These are phyloP conservation scores for Muraenolepis orangiensis DNA, from an alignment of 2,797 vertebrate species.

Conservation along the genomic window DNA sequence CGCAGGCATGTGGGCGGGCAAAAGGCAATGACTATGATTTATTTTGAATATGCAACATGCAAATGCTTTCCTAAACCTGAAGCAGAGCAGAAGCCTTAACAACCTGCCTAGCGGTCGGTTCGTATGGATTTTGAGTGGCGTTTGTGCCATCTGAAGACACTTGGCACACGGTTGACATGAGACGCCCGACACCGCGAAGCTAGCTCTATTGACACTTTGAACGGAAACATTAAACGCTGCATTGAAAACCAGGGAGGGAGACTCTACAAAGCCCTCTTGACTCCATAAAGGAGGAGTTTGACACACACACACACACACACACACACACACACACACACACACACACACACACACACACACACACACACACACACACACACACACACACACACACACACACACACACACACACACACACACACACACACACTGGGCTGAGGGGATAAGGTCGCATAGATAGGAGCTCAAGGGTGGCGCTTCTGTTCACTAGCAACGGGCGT, in stretches of 20 bases:
- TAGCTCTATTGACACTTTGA: not conserved
- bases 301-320: too few relatives aligned
- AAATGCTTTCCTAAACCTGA: slow-evolving; percentile 20
- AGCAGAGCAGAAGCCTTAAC: not conserved
- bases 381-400: not conserved
- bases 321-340: too few relatives aligned
- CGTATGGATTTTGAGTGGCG: slow-evolving; percentile 36
- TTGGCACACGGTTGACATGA: slow-evolving; percentile 35
- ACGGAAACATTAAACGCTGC: not conserved
- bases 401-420: not conserved
- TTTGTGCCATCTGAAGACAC: slow-evolving; percentile 28
- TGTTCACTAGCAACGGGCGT: slow-evolving; percentile 30
- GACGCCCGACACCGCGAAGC: not conserved
- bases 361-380: too few relatives aligned
- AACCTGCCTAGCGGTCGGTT: not conserved
- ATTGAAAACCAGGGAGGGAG: not conserved
- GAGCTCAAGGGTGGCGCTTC: slow-evolving; percentile 23
- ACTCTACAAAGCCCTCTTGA: not conserved
- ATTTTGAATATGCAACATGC: slow-evolving; percentile 24
- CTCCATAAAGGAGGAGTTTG: not conserved
- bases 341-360: too few relatives aligned
- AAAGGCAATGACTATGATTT: slow-evolving; percentile 19
- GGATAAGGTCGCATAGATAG: slow-evolving; percentile 12
- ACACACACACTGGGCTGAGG: slow-evolving; percentile 25
- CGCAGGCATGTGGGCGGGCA: not conserved